Conservation (phyloP, 2,113 vertebrate genomes). For the Azemiops feae region DNA sequence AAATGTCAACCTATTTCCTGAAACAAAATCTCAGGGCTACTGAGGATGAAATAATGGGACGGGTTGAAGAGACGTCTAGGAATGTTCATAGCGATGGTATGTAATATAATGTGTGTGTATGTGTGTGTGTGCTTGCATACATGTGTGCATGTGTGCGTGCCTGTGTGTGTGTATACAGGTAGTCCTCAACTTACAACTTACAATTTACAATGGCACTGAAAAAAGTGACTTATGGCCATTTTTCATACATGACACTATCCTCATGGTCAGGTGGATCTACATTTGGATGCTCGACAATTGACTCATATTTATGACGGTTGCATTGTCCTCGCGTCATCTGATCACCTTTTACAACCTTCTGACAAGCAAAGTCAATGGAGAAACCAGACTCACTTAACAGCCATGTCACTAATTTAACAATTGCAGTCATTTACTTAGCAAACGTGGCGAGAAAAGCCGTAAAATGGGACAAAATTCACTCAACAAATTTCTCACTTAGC, state of each 20-base stretch:
- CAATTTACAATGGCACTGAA: not conserved
- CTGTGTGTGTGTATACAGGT: not conserved
- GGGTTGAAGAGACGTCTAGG: constrained; percentile 14
- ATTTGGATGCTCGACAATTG: not conserved
- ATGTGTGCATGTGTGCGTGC: too few relatives aligned
- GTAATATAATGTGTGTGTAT: not conserved
- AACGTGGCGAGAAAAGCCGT: not conserved
- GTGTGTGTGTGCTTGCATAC: not conserved
- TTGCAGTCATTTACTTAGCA: not conserved
- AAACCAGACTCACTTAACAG: not conserved
- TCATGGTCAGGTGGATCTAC: not conserved
- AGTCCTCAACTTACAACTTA: not conserved
- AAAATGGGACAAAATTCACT: not conserved
- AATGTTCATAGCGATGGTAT: constrained; percentile 20
- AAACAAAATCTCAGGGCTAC: constrained; percentile 66
- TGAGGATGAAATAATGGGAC: constrained; percentile 77
- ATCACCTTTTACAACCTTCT: not conserved
- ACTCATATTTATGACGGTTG: not conserved
- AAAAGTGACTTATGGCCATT: not conserved
- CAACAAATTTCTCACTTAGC: not conserved
- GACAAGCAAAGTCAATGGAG: not conserved
- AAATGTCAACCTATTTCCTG: constrained; percentile 79
- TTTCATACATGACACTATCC: not conserved
- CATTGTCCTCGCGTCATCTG: not conserved
- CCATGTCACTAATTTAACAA: not conserved